phyloP scores from a whole-genome alignment of 53 echinoderm and acorn worm genomes.

The Apostichopus leukothele region DNA sequence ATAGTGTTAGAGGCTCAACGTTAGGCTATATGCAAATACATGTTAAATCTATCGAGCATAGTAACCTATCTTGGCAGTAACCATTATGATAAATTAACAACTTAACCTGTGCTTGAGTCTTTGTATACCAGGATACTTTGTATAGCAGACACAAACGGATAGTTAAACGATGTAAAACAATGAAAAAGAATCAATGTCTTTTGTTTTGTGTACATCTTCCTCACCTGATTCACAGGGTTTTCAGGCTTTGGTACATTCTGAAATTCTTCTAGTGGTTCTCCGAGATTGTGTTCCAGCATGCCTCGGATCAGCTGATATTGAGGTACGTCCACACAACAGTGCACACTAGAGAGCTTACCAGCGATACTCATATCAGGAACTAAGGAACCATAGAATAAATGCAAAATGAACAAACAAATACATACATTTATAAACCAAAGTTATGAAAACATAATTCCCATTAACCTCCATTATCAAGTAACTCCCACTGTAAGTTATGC shows the following conservation, averaged over 20 bases:
- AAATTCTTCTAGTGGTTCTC: constrained; percentile 95
- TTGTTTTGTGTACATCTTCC: too few relatives aligned
- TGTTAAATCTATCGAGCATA: too few relatives aligned
- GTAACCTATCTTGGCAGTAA: too few relatives aligned
- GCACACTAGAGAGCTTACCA: constrained; percentile 88
- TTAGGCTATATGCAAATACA: too few relatives aligned
- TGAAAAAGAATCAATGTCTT: too few relatives aligned
- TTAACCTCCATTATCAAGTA: too few relatives aligned
- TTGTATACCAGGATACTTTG: not conserved
- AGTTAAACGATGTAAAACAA: not conserved
- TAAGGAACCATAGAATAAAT: constrained; percentile 34
- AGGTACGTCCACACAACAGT: constrained; percentile 90
- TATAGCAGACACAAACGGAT: not conserved
- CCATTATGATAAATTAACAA: too few relatives aligned
- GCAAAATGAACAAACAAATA: not conserved
- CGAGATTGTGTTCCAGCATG: constrained; percentile 94
- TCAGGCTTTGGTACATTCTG: constrained; percentile 72
- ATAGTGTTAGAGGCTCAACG: too few relatives aligned
- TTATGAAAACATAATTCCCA: too few relatives aligned
- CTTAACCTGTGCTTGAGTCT: too few relatives aligned
- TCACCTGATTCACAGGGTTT: constrained; percentile 81
- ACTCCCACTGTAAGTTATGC: too few relatives aligned
- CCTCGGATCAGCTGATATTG: constrained; percentile 98
- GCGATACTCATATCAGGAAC: constrained; percentile 93
- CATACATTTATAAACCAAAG: too few relatives aligned